Evolutionary conservation across 2,797 vertebrate genomes (phyloP), one percentile per base, ranked within the genome.

Genomic region (Dendrocincla fuliginosa): DNA sequence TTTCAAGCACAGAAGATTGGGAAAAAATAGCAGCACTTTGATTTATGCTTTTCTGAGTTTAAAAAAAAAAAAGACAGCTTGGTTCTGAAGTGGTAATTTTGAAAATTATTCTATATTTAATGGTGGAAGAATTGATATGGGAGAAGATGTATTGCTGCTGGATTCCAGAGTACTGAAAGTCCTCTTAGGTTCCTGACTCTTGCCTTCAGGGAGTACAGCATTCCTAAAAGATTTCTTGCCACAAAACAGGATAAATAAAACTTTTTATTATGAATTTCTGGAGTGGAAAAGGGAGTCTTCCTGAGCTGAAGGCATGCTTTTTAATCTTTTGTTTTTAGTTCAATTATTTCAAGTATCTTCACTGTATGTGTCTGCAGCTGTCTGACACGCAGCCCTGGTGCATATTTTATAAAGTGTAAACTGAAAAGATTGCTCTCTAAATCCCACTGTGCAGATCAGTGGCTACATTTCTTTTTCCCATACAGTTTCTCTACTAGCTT

Each of bases 251-350:
- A 78, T 95, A 94, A 96, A 95, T 93, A 90, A 88, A 89, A 78
- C 57, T 95, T 91, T 47, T 76, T 27, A 11, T 88, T 94, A 81
- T 91, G 71, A 86, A 90, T 90, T 95, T 95, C 65, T 94, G 50
- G 28, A 93, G 73, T 93, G 77, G 83, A 91, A 96, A 91, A 39
- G 47, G 85, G 87, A 95, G 87, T 84, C 65, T 95, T 91, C 85
- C 77, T 88, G 91, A 81, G 67, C 65, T 88, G 73, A 87, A 93
- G 77, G 74, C 93, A 53, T 94, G 70, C 90, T 93, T 88, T 92
- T 87, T 95, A 94, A 94, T 96, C 95, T 95, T 94, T 90, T 97
- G 94, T 63, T 96, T 95, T 93, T 61, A 84, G 55, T 94, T 95
- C 90, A 96, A 8, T 96, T 90, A 95, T 96, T 96, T 95, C 83